Evolutionary conservation across 2,888 invertebrate genomes (phyloP).

Genomic region (Idaea aversata): DNA sequence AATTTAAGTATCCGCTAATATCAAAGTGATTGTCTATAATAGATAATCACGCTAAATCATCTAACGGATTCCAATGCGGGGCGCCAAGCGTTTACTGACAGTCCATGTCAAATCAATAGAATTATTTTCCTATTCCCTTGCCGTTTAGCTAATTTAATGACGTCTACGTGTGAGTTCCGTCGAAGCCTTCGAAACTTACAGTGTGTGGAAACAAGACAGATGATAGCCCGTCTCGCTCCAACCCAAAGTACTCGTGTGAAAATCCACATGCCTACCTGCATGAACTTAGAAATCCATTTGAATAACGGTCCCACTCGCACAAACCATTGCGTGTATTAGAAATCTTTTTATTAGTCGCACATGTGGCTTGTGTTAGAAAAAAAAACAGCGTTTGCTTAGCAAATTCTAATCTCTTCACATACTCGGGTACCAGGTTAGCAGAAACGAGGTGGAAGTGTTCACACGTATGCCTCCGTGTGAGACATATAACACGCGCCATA

Average conservation of each 20-base stretch:
- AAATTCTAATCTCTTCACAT: slow-evolving; percentile 81
- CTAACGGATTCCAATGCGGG: slow-evolving; percentile 15
- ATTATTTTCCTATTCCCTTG: slow-evolving; percentile 30
- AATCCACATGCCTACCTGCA: slow-evolving; percentile 33
- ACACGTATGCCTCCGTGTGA: slow-evolving; percentile 66
- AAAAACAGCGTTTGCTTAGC: slow-evolving; percentile 73
- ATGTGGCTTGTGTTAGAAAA: slow-evolving; percentile 67
- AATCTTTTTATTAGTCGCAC: slow-evolving; percentile 29
- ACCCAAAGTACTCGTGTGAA: slow-evolving; percentile 40
- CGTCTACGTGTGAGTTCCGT: slow-evolving; percentile 37
- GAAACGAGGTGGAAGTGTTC: slow-evolving; percentile 55
- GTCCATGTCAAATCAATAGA: slow-evolving; percentile 26
- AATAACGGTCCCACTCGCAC: slow-evolving; percentile 29
- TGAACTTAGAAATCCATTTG: slow-evolving; percentile 42
- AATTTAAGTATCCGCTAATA: neutral
- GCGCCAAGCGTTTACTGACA: slow-evolving; percentile 13
- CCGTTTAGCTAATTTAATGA: slow-evolving; percentile 19
- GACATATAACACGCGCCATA: slow-evolving; percentile 62
- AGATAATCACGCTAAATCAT: neutral
- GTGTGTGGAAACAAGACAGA: slow-evolving; percentile 31
- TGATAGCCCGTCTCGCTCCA: slow-evolving; percentile 35
- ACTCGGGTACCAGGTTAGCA: slow-evolving; percentile 72
- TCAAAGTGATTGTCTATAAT: neutral
- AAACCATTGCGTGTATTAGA: slow-evolving; percentile 27
- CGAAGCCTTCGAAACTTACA: slow-evolving; percentile 24